These are phyloP conservation scores for Tyrannus savana DNA, from an alignment of 2,113 vertebrate genomes.

Conservation along the genomic window DNA sequence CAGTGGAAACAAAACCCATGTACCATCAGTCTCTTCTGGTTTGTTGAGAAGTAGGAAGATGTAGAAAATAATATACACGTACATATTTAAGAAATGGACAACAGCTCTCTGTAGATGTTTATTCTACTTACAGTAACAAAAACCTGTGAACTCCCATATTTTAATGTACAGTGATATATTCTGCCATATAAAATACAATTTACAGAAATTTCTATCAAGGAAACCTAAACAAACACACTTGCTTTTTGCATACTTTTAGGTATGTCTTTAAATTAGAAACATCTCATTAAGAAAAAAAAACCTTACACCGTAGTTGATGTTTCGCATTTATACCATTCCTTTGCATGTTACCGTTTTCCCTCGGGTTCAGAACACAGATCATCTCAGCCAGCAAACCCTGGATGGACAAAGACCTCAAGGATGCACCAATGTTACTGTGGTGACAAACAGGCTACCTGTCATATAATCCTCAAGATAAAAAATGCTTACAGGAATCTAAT, in stretches of 20 bases:
- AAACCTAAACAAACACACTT: conserved; percentile 77
- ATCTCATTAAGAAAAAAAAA: conserved; percentile 55
- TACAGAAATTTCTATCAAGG: conserved; percentile 76
- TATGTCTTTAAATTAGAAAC: conserved; percentile 79
- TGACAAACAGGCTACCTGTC: not conserved
- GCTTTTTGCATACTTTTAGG: conserved; percentile 71
- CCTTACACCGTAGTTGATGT: conserved; percentile 54
- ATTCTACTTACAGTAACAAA: conserved; percentile 84
- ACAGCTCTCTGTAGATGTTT: conserved; percentile 71
- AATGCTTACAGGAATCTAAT: not conserved
- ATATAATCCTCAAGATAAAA: conserved; percentile 41
- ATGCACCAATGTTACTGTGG: conserved; percentile 21
- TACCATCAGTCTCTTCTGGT: not conserved
- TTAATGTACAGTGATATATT: conserved; percentile 77
- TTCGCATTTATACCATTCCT: conserved; percentile 38
- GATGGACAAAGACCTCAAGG: not conserved
- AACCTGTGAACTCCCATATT: conserved; percentile 71
- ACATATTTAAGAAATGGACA: not conserved
- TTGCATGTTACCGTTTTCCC: not conserved
- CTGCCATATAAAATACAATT: conserved; percentile 81
- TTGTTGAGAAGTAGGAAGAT: not conserved
- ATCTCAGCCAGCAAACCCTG: not conserved
- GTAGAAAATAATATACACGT: not conserved
- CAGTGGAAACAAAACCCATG: accelerated
- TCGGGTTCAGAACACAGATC: not conserved